phyloP scores from a whole-genome alignment of 2,888 invertebrate species.

The Harpalus rubripes region DNA sequence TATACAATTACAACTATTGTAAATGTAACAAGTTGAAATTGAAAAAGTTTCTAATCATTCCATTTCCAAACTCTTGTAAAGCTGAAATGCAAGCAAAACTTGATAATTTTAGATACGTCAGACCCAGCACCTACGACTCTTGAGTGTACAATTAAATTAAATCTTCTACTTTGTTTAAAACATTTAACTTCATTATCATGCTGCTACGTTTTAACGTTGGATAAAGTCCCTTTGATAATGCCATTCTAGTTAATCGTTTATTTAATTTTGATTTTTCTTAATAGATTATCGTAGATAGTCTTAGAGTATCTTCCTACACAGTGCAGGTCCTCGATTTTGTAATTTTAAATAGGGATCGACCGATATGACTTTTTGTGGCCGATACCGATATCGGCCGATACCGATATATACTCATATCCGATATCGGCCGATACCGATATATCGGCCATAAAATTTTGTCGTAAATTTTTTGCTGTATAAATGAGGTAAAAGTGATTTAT shows the following conservation, averaged over 20 bases:
- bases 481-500: too few species aligned
- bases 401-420: too few species aligned
- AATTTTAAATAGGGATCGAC: too few species aligned
- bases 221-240: background rate
- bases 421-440: too few species aligned
- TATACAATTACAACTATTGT: background rate
- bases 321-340: too few species aligned
- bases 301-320: background rate
- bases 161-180: slow-evolving; percentile 9
- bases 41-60: slow-evolving; percentile 25
- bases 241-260: background rate
- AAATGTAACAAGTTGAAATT: background rate
- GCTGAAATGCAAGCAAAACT: background rate
- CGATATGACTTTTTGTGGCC: too few species aligned
- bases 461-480: too few species aligned
- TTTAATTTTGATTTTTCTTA: background rate
- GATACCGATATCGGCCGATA: too few species aligned
- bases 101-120: slow-evolving; percentile 17
- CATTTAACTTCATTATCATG: background rate
- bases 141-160: background rate
- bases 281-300: background rate
- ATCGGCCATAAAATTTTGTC: too few species aligned
- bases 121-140: background rate
- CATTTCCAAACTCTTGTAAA: slow-evolving; percentile 5
- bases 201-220: background rate